These are phyloP conservation scores for Lamellibrachia columna DNA, from an alignment of 2,888 invertebrate genomes.

Conservation along the genomic window DNA sequence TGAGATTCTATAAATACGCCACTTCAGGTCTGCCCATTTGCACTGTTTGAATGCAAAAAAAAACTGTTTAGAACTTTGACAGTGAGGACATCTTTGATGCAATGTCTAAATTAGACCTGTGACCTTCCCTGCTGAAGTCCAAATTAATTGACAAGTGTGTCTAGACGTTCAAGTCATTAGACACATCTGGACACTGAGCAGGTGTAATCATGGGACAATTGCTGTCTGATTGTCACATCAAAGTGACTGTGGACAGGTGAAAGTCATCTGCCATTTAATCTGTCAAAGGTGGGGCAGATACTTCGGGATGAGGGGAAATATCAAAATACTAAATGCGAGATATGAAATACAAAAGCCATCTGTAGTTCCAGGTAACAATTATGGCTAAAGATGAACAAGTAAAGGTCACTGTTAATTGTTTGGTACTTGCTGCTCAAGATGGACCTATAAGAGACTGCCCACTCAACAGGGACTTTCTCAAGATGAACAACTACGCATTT, in stretches of 20 bases:
- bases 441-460: background rate
- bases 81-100: background rate
- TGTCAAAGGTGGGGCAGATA: background rate
- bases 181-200: background rate
- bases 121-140: background rate
- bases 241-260: background rate
- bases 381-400: background rate
- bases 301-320: background rate
- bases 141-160: conserved; percentile 3
- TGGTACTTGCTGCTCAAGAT: background rate
- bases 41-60: background rate
- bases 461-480: background rate
- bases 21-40: no score
- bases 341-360: background rate
- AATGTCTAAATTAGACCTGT: background rate
- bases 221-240: background rate
- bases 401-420: background rate
- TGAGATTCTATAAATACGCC: no score
- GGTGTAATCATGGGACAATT: background rate
- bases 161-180: background rate
- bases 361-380: no score
- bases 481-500: background rate
- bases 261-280: background rate
- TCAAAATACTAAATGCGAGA: background rate
- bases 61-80: background rate